Evolutionary conservation across 2,113 vertebrate species (phyloP), one percentile per base, ranked within the genome.

Genomic region (Serilophus lunatus): DNA sequence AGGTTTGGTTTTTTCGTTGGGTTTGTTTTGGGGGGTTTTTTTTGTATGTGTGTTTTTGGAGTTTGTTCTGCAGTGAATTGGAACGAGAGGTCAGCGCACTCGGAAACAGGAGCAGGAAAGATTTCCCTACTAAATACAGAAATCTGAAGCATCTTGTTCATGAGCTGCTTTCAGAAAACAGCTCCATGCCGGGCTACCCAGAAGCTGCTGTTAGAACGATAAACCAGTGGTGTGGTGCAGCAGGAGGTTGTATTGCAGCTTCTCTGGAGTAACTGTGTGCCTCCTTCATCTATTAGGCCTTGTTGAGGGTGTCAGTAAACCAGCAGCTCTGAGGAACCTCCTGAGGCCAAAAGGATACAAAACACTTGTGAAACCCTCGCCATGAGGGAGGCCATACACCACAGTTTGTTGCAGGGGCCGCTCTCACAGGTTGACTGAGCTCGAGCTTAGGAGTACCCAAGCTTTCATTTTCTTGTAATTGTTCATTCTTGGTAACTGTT

Each of bases 151-250:
- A 14, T 36, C 10, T 50, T 70, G 4, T n/a, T 79, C 12, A 3
- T 56, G 81, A 35, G 10, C 7, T 64, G 0, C 4, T 26, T 1
- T 57, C 17, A 60, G 75, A 82, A 79, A 19, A 11, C 0, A 2
- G 0, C 7, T 63, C 82, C 56, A 15, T 19, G 12, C 12, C 2
- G 0, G 6, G 31, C 5, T 76, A 40, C 5, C 35, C 8, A 0
- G 29, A 69, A 84, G 42, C 40, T 51, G 13, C 24, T 8, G 5
- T 70, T 70, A 60, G 33, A n/a, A 18, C 24, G 6, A 29, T 59
- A 42, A 82, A 8, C 23, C 20, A 19, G 60, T 76, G 78, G 20
- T 13, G 3, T 6, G 4, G 36, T 23, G 18, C n/a, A 35, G 45
- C 31, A 79, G 74, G 70, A 76, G 26, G 29, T 74, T 66, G 6